Conservation (phyloP, 92 coral and sea anemone species). For the Epizoanthus stellaris region DNA sequence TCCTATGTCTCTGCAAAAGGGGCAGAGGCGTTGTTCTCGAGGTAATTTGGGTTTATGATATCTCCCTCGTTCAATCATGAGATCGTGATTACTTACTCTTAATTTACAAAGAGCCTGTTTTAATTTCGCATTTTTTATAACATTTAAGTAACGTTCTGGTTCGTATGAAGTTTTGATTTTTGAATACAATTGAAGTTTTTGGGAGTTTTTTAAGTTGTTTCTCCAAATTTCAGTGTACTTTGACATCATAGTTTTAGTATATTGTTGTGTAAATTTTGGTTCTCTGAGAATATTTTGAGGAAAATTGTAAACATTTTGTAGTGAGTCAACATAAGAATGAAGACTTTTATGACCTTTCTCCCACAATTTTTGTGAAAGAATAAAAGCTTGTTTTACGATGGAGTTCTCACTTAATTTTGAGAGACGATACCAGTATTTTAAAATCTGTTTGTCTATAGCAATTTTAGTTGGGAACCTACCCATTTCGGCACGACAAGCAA, state of each 20-base stretch:
- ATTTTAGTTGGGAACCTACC: constrained; percentile 16
- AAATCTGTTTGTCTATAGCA: constrained; percentile 8
- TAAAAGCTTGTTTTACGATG: constrained; percentile 35
- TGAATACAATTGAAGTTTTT: constrained; percentile 24
- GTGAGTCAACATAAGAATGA: constrained; percentile 14
- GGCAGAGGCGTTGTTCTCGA: constrained; percentile 51
- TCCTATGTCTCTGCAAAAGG: constrained; percentile 34
- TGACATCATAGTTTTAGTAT: too few species aligned
- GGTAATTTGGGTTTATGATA: constrained; percentile 45
- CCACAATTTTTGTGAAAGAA: constrained; percentile 15
- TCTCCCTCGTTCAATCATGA: constrained; percentile 40
- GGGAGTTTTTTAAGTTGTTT: constrained; percentile 18
- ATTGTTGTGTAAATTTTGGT: neutral
- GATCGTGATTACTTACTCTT: constrained; percentile 31
- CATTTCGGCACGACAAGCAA: constrained; percentile 15
- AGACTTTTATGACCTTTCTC: constrained; percentile 7
- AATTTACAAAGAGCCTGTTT: constrained; percentile 17
- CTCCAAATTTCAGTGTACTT: constrained; percentile 15
- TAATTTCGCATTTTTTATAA: constrained; percentile 16
- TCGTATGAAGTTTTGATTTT: constrained; percentile 26
- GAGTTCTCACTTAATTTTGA: constrained; percentile 1
- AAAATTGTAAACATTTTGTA: neutral
- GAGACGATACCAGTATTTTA: constrained; percentile 32
- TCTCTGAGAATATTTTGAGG: constrained; percentile 12
- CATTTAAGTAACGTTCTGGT: constrained; percentile 25